These are phyloP conservation scores for Butorides virescens DNA, from an alignment of 2,113 vertebrate species.

Conservation along the genomic window DNA sequence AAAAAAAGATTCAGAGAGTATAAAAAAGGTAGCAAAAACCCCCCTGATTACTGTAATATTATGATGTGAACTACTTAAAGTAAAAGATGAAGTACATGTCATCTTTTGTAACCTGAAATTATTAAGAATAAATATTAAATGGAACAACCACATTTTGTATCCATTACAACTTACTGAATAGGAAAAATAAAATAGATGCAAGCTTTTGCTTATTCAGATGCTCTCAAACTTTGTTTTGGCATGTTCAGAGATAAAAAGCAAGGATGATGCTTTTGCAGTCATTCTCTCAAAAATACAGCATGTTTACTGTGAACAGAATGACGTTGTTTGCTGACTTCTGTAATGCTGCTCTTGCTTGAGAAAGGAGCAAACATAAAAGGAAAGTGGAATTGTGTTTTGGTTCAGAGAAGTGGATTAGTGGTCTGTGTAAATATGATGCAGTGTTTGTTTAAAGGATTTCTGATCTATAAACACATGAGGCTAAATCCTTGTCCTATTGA, in stretches of 20 bases:
- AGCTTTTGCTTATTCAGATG: constrained; percentile 1
- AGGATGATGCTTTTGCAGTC: neutral
- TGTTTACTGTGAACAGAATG: constrained; percentile 49
- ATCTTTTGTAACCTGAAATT: neutral
- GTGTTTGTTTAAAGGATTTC: constrained; percentile 24
- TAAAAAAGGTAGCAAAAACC: neutral
- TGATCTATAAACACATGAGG: neutral
- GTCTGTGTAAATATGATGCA: neutral
- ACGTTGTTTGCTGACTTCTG: constrained; percentile 7
- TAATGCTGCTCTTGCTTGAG: neutral
- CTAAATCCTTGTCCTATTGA: neutral
- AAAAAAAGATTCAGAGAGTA: neutral
- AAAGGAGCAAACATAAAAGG: constrained; percentile 9
- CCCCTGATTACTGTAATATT: neutral
- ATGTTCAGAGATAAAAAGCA: neutral
- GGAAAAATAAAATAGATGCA: neutral
- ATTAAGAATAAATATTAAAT: neutral
- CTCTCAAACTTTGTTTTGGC: neutral
- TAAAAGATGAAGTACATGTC: neutral
- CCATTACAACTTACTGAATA: neutral
- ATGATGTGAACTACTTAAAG: neutral
- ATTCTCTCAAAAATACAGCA: neutral
- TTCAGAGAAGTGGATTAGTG: constrained; percentile 29
- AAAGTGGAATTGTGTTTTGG: neutral
- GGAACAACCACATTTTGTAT: neutral